These are phyloP conservation scores for Rhopilema esculentum DNA, from an alignment of 30 jellyfish, hydroid and myxozoan species.

Conservation along the genomic window DNA sequence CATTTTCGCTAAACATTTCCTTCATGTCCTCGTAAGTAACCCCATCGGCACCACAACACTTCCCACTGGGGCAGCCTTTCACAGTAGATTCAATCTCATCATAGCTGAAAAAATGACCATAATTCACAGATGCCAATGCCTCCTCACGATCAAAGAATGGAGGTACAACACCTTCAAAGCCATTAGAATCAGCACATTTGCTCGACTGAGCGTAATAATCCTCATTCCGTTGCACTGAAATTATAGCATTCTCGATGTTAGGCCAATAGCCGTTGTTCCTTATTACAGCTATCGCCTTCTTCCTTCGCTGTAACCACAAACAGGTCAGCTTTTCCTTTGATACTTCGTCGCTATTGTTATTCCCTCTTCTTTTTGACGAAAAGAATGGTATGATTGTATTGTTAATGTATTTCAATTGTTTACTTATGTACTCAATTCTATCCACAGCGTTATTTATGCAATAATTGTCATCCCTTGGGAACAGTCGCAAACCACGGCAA, in stretches of 20 bases:
- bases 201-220: too few species aligned
- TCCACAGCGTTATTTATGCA: constrained; percentile 21
- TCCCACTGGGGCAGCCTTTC: too few species aligned
- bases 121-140: too few species aligned
- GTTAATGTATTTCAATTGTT: neutral
- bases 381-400: constrained; percentile 14
- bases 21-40: constrained; percentile 29
- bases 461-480: constrained; percentile 16
- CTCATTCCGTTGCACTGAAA: too few species aligned
- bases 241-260: too few species aligned
- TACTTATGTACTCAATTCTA: constrained; percentile 34
- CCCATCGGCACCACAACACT: constrained; percentile 48
- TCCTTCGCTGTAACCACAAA: neutral
- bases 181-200: too few species aligned
- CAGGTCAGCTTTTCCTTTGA: neutral
- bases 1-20: constrained; percentile 20
- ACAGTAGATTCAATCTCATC: too few species aligned
- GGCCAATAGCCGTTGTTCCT: too few species aligned
- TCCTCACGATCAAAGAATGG: too few species aligned
- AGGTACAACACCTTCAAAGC: too few species aligned
- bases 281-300: too few species aligned
- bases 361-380: constrained; percentile 20
- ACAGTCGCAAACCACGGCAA: constrained; percentile 27
- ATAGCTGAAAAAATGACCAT: too few species aligned
- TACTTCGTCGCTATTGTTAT: neutral